Evolutionary conservation across 1,140 invertebrate species (phyloP).

Genomic region (Carposina sasakii): DNA sequence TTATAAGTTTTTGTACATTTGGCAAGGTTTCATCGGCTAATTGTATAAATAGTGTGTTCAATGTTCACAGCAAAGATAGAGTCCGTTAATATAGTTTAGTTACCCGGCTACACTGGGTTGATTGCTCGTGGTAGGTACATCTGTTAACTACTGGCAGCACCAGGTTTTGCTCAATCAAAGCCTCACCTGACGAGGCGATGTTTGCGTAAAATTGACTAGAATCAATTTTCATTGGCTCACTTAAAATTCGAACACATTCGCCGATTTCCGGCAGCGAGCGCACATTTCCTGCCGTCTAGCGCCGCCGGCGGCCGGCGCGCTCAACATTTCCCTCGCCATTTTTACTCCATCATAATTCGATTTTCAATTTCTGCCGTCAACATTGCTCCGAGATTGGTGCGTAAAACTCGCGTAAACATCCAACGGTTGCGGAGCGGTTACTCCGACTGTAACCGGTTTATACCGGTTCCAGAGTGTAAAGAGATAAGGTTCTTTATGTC

Average conservation of each 20-base stretch:
- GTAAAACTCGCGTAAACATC: conserved; percentile 68
- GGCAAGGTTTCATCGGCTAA: too few relatives aligned
- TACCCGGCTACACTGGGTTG: too few relatives aligned
- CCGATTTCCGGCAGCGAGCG: conserved; percentile 38
- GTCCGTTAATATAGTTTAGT: too few relatives aligned
- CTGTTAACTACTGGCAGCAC: too few relatives aligned
- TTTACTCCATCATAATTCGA: conserved; percentile 61
- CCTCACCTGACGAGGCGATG: conserved; percentile 20
- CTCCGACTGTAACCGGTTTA: conserved; percentile 63
- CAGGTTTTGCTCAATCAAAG: conserved; percentile 34
- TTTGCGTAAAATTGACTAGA: conserved; percentile 30
- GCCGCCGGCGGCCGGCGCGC: conserved; percentile 12
- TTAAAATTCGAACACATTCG: conserved; percentile 49
- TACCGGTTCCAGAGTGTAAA: conserved; percentile 59
- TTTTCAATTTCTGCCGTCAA: conserved; percentile 63
- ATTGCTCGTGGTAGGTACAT: too few relatives aligned
- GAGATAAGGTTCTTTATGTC: conserved; percentile 69
- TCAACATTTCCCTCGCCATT: conserved; percentile 35
- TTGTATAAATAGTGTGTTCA: too few relatives aligned
- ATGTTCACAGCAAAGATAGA: too few relatives aligned
- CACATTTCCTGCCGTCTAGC: conserved; percentile 42
- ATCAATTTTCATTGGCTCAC: conserved; percentile 42
- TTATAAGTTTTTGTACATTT: too few relatives aligned
- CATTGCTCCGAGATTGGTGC: conserved; percentile 53
- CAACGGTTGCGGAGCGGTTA: conserved; percentile 58